Evolutionary conservation across 30 jellyfish, hydroid and myxozoan species (phyloP).

Genomic region (Cassiopea andromeda): DNA sequence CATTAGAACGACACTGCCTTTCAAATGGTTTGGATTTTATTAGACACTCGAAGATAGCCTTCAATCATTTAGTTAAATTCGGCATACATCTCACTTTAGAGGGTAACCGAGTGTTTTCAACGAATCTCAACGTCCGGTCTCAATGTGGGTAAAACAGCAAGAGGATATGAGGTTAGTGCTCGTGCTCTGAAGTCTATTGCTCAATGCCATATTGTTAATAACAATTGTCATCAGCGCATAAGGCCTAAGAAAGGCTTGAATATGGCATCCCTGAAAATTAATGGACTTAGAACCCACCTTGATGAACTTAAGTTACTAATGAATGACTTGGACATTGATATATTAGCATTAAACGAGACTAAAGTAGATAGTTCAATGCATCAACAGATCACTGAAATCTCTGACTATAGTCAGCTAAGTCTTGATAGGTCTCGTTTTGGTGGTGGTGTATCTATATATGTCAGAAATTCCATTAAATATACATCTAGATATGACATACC

Average conservation of each 20-base stretch:
- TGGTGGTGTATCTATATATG: not conserved
- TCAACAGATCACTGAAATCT: not conserved
- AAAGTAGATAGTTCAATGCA: not conserved
- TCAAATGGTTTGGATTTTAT: not conserved
- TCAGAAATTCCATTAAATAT: not conserved
- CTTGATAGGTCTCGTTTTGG: not conserved
- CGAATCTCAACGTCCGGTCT: not conserved
- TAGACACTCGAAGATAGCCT: not conserved
- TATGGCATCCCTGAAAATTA: conserved; percentile 18
- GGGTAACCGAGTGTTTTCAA: not conserved
- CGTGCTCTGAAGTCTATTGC: not conserved
- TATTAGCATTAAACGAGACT: not conserved
- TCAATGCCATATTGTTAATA: not conserved
- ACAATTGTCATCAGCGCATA: conserved; percentile 9
- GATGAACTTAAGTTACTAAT: not conserved
- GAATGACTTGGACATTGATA: not conserved
- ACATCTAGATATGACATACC: not conserved
- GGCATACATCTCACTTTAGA: not conserved
- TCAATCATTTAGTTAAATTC: not conserved
- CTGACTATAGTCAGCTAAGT: not conserved
- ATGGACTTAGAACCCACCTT: conserved; percentile 17
- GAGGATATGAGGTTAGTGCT: not conserved
- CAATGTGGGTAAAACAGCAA: not conserved
- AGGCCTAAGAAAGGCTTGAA: not conserved
- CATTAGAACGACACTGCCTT: not conserved